These are phyloP conservation scores for Dendrolimus pini DNA, from an alignment of 2,888 invertebrate genomes.

Conservation along the genomic window DNA sequence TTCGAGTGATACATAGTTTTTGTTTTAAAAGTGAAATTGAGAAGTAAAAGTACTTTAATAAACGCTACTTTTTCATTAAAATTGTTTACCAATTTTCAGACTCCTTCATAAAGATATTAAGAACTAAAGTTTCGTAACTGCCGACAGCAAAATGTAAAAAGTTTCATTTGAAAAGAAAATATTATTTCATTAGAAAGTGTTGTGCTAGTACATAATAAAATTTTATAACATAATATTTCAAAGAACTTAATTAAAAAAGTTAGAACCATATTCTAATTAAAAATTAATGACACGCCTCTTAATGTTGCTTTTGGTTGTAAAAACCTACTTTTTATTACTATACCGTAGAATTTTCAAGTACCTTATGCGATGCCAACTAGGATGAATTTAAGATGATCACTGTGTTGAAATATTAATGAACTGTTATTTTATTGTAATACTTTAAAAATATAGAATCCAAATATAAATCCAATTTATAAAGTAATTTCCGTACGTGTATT, in stretches of 20 bases:
- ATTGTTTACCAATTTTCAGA: not conserved
- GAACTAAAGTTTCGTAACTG: not conserved
- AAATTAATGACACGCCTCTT: constrained; percentile 22
- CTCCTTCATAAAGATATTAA: not conserved
- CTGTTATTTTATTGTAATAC: too few relatives aligned
- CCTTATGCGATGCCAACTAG: too few relatives aligned
- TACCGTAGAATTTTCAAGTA: not conserved
- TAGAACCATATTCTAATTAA: constrained; percentile 25
- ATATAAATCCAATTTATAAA: too few relatives aligned
- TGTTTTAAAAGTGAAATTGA: too few relatives aligned
- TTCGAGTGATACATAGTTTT: too few relatives aligned
- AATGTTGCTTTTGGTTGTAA: constrained; percentile 11
- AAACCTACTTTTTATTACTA: constrained; percentile 9
- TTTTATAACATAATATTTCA: constrained; percentile 17
- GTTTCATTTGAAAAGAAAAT: not conserved
- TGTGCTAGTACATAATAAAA: constrained; percentile 13
- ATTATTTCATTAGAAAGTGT: not conserved
- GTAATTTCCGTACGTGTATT: too few relatives aligned
- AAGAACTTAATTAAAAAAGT: constrained; percentile 28
- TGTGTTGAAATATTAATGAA: too few relatives aligned
- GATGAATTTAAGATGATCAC: too few relatives aligned
- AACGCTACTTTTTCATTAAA: not conserved
- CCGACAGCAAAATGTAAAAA: not conserved
- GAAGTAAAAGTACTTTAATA: too few relatives aligned
- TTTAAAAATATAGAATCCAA: too few relatives aligned